Evolutionary conservation across 2,888 invertebrate species (phyloP).

Genomic region (Drosophila mulleri): DNA sequence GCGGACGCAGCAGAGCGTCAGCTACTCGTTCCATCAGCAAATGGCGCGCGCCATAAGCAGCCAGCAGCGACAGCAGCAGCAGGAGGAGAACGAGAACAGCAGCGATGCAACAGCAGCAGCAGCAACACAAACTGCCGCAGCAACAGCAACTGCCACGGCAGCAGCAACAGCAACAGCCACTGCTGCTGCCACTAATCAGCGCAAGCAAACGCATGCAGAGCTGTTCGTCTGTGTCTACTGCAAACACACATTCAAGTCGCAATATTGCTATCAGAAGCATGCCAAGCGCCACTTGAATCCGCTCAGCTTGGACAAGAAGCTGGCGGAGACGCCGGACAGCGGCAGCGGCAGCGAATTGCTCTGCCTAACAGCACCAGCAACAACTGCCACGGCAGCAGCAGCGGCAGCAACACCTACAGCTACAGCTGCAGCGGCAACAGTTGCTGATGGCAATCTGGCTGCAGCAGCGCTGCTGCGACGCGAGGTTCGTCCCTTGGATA

Average conservation of each 20-base stretch:
- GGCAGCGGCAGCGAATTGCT: slow-evolving; percentile 15
- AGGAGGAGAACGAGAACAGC: slow-evolving; percentile 62
- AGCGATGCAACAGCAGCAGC: slow-evolving; percentile 61
- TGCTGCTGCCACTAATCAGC: slow-evolving; percentile 41
- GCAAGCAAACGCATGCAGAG: slow-evolving; percentile 73
- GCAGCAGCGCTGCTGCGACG: slow-evolving; percentile 83
- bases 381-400: slow-evolving; percentile 2
- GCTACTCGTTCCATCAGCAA: slow-evolving; percentile 85
- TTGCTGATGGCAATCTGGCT: slow-evolving; percentile 16
- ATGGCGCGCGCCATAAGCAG: slow-evolving; percentile 85
- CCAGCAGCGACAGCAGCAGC: slow-evolving; percentile 81
- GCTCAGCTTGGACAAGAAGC: slow-evolving; percentile 85
- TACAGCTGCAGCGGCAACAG: background rate
- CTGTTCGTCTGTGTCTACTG: slow-evolving; percentile 90
- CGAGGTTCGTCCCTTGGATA: slow-evolving; percentile 89
- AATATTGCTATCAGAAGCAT: slow-evolving; percentile 94
- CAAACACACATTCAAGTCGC: slow-evolving; percentile 92
- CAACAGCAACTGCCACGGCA: slow-evolving; percentile 39
- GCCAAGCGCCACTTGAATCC: slow-evolving; percentile 89
- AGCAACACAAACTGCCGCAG: slow-evolving; percentile 41
- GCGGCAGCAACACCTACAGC: background rate
- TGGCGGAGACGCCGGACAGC: slow-evolving; percentile 28
- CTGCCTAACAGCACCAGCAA: background rate
- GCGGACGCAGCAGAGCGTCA: slow-evolving; percentile 84
- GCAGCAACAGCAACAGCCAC: slow-evolving; percentile 39